phyloP scores from a whole-genome alignment of 2,113 vertebrate species.

The Nerophis ophidion region DNA sequence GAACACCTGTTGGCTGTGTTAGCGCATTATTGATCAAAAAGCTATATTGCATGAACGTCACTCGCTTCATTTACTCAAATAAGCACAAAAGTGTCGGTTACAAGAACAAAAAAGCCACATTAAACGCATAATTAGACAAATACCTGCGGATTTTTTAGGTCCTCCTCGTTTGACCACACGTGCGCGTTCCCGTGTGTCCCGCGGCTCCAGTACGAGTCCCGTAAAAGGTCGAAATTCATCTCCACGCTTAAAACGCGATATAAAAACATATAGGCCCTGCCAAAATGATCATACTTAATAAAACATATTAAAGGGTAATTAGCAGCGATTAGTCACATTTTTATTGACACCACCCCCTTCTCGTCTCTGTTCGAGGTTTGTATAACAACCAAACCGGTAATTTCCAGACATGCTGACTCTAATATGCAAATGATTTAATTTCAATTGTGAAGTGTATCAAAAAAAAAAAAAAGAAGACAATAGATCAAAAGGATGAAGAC shows the following conservation, averaged over 20 bases:
- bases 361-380: not conserved
- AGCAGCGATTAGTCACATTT: not conserved
- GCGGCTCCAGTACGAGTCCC: conserved; percentile 5
- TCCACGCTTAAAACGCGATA: not conserved
- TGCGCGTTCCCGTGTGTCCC: not conserved
- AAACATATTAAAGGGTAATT: not conserved
- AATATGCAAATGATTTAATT: conserved; percentile 7
- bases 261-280: too few relatives aligned
- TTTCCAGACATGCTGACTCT: conserved; percentile 6
- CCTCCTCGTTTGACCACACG: not conserved
- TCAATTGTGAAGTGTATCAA: conserved; percentile 1
- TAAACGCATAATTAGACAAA: not conserved
- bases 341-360: not conserved
- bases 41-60: not conserved
- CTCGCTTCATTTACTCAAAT: not conserved
- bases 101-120: not conserved
- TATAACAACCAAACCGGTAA: not conserved
- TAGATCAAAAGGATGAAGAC: conserved; percentile 8
- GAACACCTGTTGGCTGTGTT: not conserved
- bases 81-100: not conserved
- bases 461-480: conserved; percentile 12
- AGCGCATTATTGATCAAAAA: not conserved
- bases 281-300: not conserved
- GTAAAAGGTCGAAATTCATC: conserved; percentile 20
- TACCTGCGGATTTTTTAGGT: not conserved